A percentile compares a stretch with the other conserved stretches of the same genome.
These are phyloP conservation scores for Clarias magur DNA, from an alignment of 2,113 vertebrate species.

Conservation along the genomic window DNA sequence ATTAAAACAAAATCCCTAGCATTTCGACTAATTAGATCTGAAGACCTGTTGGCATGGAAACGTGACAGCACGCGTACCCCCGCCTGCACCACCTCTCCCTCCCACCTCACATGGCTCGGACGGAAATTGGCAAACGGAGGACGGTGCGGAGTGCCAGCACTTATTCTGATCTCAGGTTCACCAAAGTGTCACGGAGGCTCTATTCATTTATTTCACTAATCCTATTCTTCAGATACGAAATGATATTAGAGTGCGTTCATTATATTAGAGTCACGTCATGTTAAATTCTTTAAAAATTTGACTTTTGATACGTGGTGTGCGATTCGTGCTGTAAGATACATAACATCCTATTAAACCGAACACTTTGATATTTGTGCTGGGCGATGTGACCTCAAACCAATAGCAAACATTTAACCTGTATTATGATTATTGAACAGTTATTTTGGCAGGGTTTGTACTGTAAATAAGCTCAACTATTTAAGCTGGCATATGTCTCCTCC, in stretches of 20 bases:
- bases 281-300: background rate
- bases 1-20: constrained; percentile 53
- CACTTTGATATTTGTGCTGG: too few species aligned
- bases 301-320: background rate
- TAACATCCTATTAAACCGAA: too few species aligned
- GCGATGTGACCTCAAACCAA: too few species aligned
- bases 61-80: constrained; percentile 40
- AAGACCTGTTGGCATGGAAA: constrained; percentile 60
- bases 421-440: too few species aligned
- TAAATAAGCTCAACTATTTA: too few species aligned
- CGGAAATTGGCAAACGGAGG: constrained; percentile 35
- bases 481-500: too few species aligned
- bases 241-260: background rate
- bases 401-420: too few species aligned
- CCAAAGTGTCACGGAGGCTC: background rate
- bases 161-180: background rate
- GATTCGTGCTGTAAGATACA: background rate
- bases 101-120: constrained; percentile 29
- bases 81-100: background rate
- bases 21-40: constrained; percentile 56
- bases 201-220: background rate
- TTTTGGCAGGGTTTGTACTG: too few species aligned
- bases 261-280: background rate
- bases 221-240: background rate
- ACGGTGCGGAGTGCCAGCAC: background rate